These are phyloP conservation scores for Lithophane leautieri DNA, from an alignment of 2,888 invertebrate species.

Conservation along the genomic window DNA sequence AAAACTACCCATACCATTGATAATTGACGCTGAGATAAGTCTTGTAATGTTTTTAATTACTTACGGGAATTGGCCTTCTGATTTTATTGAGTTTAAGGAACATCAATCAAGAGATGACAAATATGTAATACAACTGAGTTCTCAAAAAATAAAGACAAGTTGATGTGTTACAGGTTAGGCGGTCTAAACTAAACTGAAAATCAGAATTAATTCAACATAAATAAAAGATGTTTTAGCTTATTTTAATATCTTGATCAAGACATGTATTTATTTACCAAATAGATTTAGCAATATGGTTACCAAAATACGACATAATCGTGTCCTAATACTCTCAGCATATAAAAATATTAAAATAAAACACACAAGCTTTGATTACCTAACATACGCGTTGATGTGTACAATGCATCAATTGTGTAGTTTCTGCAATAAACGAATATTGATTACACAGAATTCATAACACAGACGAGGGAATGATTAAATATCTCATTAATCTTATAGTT, in stretches of 20 bases:
- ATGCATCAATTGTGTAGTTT: constrained; percentile 48
- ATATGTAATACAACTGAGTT: neutral
- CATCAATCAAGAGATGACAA: neutral
- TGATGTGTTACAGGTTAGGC: neutral
- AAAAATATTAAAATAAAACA: constrained; percentile 62
- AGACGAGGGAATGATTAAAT: constrained; percentile 29
- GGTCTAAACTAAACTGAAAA: constrained; percentile 7
- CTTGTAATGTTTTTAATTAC: neutral
- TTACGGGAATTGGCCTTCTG: no score
- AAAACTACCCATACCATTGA: no score
- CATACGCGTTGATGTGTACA: constrained; percentile 44
- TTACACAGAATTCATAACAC: constrained; percentile 23
- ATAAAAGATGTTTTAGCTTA: constrained; percentile 34
- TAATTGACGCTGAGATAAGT: neutral
- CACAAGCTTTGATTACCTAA: constrained; percentile 57
- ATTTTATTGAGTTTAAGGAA: neutral
- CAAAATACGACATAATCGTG: constrained; percentile 57
- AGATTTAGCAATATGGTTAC: constrained; percentile 63
- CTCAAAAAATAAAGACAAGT: neutral
- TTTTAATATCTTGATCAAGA: constrained; percentile 50
- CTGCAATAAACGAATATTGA: constrained; percentile 36
- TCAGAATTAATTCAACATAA: constrained; percentile 16
- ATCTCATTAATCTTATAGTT: constrained; percentile 38
- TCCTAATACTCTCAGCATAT: constrained; percentile 53
- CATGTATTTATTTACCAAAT: constrained; percentile 51